Evolutionary conservation across 2,797 vertebrate species (phyloP).

Genomic region (Vipera ursinii): DNA sequence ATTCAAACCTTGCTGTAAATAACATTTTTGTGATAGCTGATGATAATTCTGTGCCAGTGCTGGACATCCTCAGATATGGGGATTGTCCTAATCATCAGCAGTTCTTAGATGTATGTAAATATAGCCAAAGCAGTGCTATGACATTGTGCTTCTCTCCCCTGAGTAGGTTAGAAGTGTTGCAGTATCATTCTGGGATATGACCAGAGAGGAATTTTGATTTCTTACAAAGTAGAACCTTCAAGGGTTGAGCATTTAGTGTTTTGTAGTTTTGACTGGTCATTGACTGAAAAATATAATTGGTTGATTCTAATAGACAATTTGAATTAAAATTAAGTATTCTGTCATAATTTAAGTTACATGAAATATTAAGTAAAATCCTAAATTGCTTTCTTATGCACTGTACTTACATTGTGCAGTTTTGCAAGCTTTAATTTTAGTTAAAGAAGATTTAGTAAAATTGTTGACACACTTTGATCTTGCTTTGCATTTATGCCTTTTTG

Average conservation of each 20-base stretch:
- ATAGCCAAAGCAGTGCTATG: not conserved
- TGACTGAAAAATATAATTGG: not conserved
- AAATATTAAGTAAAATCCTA: not conserved
- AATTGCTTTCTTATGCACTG: not conserved
- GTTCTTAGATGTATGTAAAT: not conserved
- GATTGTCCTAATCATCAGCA: not conserved
- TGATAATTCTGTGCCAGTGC: not conserved
- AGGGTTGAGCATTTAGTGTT: not conserved
- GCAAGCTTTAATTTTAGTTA: not conserved
- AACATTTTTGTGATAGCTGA: not conserved
- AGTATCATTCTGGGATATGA: not conserved
- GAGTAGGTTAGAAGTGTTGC: not conserved
- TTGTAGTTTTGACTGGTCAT: not conserved
- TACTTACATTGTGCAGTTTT: not conserved
- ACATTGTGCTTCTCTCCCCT: not conserved
- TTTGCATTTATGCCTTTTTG: not conserved
- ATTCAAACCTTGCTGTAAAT: not conserved
- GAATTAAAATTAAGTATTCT: not conserved
- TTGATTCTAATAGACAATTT: not conserved
- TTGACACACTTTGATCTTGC: not conserved
- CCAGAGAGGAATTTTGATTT: not conserved
- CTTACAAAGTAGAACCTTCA: not conserved
- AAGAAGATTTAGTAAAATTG: not conserved
- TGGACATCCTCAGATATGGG: not conserved
- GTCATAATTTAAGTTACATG: not conserved